Evolutionary conservation across 2,113 vertebrate genomes (phyloP), one percentile per base, ranked within the genome.

Genomic region (Nipponia nippon): DNA sequence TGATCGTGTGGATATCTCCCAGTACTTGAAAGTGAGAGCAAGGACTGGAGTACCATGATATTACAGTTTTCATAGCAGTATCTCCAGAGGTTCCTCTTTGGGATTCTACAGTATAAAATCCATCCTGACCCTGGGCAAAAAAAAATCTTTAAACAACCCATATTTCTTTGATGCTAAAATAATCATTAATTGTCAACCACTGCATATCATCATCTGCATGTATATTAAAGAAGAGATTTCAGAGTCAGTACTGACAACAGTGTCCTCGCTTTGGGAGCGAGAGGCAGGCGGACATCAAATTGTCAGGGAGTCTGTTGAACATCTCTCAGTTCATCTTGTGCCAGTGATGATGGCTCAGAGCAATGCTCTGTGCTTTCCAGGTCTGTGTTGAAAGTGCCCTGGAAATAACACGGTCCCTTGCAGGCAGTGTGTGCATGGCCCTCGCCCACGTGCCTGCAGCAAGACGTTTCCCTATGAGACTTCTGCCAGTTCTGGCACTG

Each of bases 351-450:
- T 21, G 62, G 67, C 76, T 56, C 46, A 32, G 53, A 47, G n/a
- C 52, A 40, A 5, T 9, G 53, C 38, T 67, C 52, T 30, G 15
- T 19, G 46, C 70, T 50, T 46, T 40, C 65, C 65, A 46, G 40
- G 9, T 9, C 61, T 49, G 81, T 6, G 0, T 3, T 52, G 72
- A 29, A 25, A 40, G 22, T 2, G 2, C 32, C 0, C 26, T 26
- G 65, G 71, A 11, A 38, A 13, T 19, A 23, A 46, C 1, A 1
- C 7, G 30, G 21, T 70, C 20, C 66, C 44, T 11, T 16, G 53
- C 81, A 65, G 72, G 22, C 0, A 1, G 38, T 1, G 58, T 36
- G 47, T 17, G 53, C 52, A 11, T 42, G 1, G 1, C 19, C 46
- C 29, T 65, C 9, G 11, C n/a, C 16, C 42, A 42, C 0, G 1